Conservation (phyloP, 2,888 invertebrate genomes). For the Tanytarsus gracilentus region DNA sequence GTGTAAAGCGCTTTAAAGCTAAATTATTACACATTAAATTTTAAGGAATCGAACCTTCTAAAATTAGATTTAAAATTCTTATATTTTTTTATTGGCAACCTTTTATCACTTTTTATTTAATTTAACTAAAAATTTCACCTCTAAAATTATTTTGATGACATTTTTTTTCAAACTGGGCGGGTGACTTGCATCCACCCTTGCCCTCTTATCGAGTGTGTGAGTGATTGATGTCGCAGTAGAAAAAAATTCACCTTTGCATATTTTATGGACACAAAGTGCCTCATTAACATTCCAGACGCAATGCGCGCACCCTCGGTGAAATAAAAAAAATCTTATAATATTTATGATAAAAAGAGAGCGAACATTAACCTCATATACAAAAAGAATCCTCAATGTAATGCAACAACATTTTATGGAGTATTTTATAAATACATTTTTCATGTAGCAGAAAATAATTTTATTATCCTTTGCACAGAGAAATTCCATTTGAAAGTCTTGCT, state of each 20-base stretch:
- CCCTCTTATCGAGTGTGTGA: not conserved
- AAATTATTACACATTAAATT: too few species aligned
- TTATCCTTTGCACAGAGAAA: conserved; percentile 20
- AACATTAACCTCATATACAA: too few species aligned
- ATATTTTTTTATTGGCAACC: too few species aligned
- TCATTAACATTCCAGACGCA: conserved; percentile 11
- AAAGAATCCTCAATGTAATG: too few species aligned
- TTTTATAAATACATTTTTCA: conserved; percentile 16
- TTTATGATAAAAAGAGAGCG: not conserved
- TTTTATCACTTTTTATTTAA: too few species aligned
- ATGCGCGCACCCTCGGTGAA: not conserved
- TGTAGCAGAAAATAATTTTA: conserved; percentile 18
- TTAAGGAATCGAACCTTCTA: too few species aligned
- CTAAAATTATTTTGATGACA: too few species aligned
- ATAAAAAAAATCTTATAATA: not conserved
- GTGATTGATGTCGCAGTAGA: conserved; percentile 12
- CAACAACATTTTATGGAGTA: too few species aligned
- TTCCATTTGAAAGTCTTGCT: conserved; percentile 10
- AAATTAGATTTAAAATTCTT: too few species aligned
- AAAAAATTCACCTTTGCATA: not conserved
- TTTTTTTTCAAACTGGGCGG: too few species aligned
- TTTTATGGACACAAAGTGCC: not conserved
- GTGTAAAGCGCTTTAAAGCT: too few species aligned
- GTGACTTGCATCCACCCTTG: not conserved
- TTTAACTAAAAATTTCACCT: too few species aligned